Conservation (phyloP, 2,113 vertebrate species). For the Platanista minor region DNA sequence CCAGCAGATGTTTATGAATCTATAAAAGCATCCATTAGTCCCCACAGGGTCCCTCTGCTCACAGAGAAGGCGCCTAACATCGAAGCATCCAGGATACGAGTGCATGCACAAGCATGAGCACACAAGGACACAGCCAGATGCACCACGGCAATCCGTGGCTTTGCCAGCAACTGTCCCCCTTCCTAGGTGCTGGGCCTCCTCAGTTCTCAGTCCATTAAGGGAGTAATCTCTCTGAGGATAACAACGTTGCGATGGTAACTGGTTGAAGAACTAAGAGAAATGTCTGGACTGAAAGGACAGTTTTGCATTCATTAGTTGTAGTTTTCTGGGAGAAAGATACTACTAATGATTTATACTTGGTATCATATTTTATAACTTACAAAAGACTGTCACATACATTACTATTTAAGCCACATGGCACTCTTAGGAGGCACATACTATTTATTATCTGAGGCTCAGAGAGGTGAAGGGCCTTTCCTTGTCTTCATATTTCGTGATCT, state of each 20-base stretch:
- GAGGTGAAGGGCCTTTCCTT: neutral
- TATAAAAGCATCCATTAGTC: neutral
- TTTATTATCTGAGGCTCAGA: neutral
- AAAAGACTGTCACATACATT: neutral
- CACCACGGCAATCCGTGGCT: neutral
- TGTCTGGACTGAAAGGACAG: neutral
- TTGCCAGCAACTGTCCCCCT: neutral
- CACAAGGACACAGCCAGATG: neutral
- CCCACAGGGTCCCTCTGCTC: neutral
- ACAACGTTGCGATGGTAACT: neutral
- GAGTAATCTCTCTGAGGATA: neutral
- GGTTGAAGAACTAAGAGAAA: neutral
- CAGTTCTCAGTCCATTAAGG: neutral
- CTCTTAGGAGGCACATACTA: neutral
- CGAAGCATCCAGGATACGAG: neutral
- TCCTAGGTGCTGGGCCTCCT: neutral
- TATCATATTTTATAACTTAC: neutral
- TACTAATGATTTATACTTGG: neutral
- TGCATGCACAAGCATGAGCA: accelerated
- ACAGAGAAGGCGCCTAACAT: neutral
- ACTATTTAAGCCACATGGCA: neutral
- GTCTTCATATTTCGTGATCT: neutral
- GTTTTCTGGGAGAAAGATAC: neutral
- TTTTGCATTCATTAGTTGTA: neutral
- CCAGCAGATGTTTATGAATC: neutral